Evolutionary conservation across 2,888 invertebrate species (phyloP).

Genomic region (Drosophila fulvimacula): DNA sequence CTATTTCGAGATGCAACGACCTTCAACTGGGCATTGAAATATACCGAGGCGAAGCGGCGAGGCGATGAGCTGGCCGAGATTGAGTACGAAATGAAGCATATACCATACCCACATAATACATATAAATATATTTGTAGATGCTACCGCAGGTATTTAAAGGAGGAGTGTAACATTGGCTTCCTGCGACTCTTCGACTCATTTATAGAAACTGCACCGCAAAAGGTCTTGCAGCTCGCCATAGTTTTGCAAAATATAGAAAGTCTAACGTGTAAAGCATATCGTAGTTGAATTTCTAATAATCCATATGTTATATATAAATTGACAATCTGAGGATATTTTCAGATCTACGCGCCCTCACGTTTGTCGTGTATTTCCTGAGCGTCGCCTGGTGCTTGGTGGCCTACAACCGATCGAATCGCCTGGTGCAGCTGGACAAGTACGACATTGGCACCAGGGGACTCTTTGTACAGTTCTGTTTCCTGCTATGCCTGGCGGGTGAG

Average conservation of each 20-base stretch:
- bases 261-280: slow-evolving; percentile 43
- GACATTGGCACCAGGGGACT: slow-evolving; percentile 59
- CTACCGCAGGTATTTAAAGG: slow-evolving; percentile 50
- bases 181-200: slow-evolving; percentile 64
- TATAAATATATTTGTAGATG: slow-evolving; percentile 42
- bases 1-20: slow-evolving; percentile 60
- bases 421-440: slow-evolving; percentile 61
- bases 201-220: slow-evolving; percentile 62
- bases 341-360: slow-evolving; percentile 51
- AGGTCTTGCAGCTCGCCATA: slow-evolving; percentile 59
- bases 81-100: no score
- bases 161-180: slow-evolving; percentile 69
- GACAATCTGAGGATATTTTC: slow-evolving; percentile 7
- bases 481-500: slow-evolving; percentile 59
- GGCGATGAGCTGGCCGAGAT: slow-evolving; percentile 46
- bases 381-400: slow-evolving; percentile 61
- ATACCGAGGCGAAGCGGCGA: slow-evolving; percentile 34
- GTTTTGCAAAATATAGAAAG: slow-evolving; percentile 36
- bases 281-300: not conserved
- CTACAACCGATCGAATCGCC: slow-evolving; percentile 65
- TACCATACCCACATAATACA: no score
- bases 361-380: slow-evolving; percentile 57
- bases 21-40: slow-evolving; percentile 50
- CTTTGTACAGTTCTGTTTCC: slow-evolving; percentile 55
- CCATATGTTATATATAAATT: no score